These are phyloP conservation scores for Caenorhabditis sinica DNA, from an alignment of 2,888 invertebrate species.

Conservation along the genomic window DNA sequence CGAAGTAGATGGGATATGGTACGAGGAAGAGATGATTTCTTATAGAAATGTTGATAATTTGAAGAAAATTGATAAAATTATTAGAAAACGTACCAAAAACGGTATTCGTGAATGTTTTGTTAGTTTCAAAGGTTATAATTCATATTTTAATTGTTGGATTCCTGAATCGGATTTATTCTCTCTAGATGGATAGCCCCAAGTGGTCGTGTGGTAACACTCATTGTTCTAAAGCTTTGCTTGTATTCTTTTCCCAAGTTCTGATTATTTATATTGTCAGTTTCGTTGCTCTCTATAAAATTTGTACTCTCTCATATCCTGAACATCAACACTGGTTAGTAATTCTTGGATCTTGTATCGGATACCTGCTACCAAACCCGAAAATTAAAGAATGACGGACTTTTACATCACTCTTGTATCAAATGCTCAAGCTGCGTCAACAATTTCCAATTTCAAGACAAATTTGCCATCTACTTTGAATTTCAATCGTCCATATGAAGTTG, in stretches of 20 bases:
- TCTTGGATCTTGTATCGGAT: conserved; percentile 33
- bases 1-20: conserved; percentile 23
- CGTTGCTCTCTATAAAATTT: conserved; percentile 32
- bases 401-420: conserved; percentile 35
- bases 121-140: no score
- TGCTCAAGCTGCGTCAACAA: conserved; percentile 6
- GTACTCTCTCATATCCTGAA: neutral
- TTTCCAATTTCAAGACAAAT: conserved; percentile 29
- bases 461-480: conserved; percentile 5
- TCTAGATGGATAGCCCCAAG: conserved; percentile 5
- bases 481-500: conserved; percentile 19
- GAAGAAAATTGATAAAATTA: no score
- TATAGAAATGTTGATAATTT: no score
- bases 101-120: no score
- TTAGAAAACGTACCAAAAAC: no score
- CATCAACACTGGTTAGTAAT: conserved; percentile 24
- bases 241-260: conserved; percentile 29
- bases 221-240: conserved; percentile 36
- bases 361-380: conserved; percentile 40
- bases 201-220: conserved; percentile 27
- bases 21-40: conserved; percentile 15
- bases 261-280: conserved; percentile 34
- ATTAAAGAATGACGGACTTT: conserved; percentile 27
- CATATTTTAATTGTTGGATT: no score
- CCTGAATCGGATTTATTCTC: neutral